Evolutionary conservation across 2,888 invertebrate genomes (phyloP).

Genomic region (Chouioia cunea): DNA sequence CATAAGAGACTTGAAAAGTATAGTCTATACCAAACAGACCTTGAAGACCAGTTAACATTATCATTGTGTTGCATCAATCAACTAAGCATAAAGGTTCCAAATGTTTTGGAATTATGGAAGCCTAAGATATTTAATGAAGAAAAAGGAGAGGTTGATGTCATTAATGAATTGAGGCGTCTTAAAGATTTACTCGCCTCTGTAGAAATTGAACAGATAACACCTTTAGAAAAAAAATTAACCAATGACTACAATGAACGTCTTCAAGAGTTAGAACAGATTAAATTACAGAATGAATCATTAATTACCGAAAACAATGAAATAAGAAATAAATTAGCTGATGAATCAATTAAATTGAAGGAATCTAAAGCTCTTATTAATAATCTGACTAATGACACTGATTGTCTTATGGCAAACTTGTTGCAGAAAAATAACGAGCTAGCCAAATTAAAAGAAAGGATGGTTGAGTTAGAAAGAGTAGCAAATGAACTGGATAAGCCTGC

Average conservation of each 20-base stretch:
- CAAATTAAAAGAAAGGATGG: conserved; percentile 70
- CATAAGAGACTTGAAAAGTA: conserved; percentile 27
- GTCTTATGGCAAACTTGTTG: conserved; percentile 44
- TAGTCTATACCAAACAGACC: conserved; percentile 32
- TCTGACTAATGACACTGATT: conserved; percentile 43
- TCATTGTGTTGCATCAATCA: conserved; percentile 36
- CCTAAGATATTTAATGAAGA: conserved; percentile 30
- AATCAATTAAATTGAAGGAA: conserved; percentile 42
- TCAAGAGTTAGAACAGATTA: conserved; percentile 32
- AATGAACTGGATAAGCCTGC: conserved; percentile 26
- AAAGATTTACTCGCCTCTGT: conserved; percentile 22
- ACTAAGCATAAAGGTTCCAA: conserved; percentile 19
- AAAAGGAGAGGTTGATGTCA: conserved; percentile 15
- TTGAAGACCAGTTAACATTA: conserved; percentile 33
- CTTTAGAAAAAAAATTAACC: conserved; percentile 43
- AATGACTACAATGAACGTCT: conserved; percentile 39
- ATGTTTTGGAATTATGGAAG: conserved; percentile 33
- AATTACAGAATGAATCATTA: conserved; percentile 36
- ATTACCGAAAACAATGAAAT: conserved; percentile 41
- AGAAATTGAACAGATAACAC: conserved; percentile 32
- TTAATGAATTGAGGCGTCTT: conserved; percentile 25
- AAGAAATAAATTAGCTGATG: conserved; percentile 25
- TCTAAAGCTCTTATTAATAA: conserved; percentile 16
- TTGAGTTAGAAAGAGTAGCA: conserved; percentile 56
- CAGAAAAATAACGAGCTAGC: conserved; percentile 61